Evolutionary conservation across 2,888 invertebrate species (phyloP).

Genomic region (Eledona agricola): DNA sequence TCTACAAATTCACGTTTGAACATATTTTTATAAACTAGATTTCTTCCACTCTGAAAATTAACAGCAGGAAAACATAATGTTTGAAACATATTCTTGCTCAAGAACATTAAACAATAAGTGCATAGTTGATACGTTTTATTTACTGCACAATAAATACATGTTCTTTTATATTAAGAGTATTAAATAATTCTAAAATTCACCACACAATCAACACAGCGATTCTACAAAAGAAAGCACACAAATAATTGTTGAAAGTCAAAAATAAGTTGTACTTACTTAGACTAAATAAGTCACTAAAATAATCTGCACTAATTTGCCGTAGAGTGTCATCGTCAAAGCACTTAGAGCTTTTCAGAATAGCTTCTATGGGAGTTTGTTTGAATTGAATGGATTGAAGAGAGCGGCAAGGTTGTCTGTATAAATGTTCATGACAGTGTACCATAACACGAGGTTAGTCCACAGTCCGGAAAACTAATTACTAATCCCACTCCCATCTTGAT

Average conservation of each 20-base stretch:
- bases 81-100: too few relatives aligned
- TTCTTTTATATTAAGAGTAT: too few relatives aligned
- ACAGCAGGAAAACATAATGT: too few relatives aligned
- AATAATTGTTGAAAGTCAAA: background rate
- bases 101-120: too few relatives aligned
- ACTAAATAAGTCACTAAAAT: constrained; percentile 31
- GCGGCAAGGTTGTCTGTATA: constrained; percentile 20
- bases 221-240: background rate
- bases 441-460: constrained; percentile 20
- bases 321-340: constrained; percentile 42
- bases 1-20: too few relatives aligned
- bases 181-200: too few relatives aligned
- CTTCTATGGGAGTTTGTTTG: constrained; percentile 6
- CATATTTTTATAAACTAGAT: too few relatives aligned
- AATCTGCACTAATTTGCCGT: constrained; percentile 41
- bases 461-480: constrained; percentile 9
- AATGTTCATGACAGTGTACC: constrained; percentile 29
- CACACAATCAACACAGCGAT: background rate
- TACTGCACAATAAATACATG: too few relatives aligned
- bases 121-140: constrained; percentile 1
- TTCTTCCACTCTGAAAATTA: too few relatives aligned
- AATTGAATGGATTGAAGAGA: constrained; percentile 7
- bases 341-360: constrained; percentile 12
- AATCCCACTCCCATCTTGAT: too few relatives aligned
- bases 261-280: background rate